Percentiles rank a stretch among this genome's conserved stretches.
These are phyloP conservation scores for Drosophila guanche DNA, from an alignment of 1,140 invertebrate genomes.

Conservation along the genomic window DNA sequence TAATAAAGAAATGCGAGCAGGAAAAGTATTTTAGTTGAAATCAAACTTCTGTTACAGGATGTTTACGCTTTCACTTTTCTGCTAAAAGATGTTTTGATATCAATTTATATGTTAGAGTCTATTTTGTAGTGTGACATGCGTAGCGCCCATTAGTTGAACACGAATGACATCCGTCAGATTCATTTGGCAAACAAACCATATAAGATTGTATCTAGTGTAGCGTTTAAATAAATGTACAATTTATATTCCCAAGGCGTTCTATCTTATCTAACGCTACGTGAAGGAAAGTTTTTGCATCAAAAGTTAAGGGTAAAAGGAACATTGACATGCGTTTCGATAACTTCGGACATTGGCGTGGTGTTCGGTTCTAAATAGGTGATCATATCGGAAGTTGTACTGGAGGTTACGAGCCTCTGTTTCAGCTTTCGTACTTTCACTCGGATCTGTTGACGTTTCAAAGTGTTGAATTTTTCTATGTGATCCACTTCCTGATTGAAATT, in stretches of 20 bases:
- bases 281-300: constrained; percentile 11
- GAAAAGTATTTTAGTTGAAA: too few relatives aligned
- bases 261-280: constrained; percentile 4
- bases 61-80: too few relatives aligned
- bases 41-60: too few relatives aligned
- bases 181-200: constrained; percentile 15
- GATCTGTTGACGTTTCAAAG: background rate
- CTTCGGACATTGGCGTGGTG: too few relatives aligned
- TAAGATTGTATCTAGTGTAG: constrained; percentile 19
- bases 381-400: background rate
- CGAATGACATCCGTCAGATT: constrained; percentile 10
- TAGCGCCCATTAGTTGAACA: constrained; percentile 20
- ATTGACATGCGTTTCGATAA: background rate
- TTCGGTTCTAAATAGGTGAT: background rate
- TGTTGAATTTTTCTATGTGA: background rate
- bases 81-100: background rate
- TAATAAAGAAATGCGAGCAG: too few relatives aligned
- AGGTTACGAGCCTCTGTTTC: too few relatives aligned
- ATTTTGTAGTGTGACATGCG: too few relatives aligned
- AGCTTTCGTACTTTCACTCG: background rate
- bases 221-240: constrained; percentile 30
- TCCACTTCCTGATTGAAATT: background rate
- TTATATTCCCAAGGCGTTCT: constrained; percentile 6
- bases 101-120: background rate
- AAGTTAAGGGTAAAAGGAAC: constrained; percentile 9